Percentiles rank a stretch among this genome's conserved stretches.
These are phyloP conservation scores for Thinocorus orbignyianus DNA, from an alignment of 2,113 vertebrate species.

Conservation along the genomic window DNA sequence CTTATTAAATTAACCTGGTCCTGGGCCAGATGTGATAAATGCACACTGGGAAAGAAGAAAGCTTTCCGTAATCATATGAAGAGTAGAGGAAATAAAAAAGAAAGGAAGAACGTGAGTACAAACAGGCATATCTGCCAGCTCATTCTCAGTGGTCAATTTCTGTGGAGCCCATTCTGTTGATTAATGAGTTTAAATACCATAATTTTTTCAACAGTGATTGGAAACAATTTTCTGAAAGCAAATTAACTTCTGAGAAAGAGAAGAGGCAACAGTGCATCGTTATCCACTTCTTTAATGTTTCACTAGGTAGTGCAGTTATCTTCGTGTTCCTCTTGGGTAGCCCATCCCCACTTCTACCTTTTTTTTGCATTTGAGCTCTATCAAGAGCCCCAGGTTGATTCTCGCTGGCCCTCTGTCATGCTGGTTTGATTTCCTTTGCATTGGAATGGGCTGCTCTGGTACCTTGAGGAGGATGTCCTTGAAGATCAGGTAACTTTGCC, in stretches of 20 bases:
- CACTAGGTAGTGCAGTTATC: accelerated
- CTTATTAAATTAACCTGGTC: background rate
- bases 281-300: background rate
- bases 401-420: accelerated
- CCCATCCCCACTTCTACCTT: accelerated
- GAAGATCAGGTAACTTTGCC: background rate
- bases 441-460: background rate
- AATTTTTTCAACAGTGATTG: background rate
- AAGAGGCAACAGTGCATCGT: accelerated
- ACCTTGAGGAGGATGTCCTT: background rate
- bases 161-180: background rate
- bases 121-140: accelerated
- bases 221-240: background rate
- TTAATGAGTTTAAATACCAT: background rate
- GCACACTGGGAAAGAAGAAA: background rate
- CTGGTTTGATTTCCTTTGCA: background rate
- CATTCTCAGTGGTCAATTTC: background rate
- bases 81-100: background rate
- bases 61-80: background rate
- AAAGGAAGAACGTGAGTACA: background rate
- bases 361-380: background rate
- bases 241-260: background rate
- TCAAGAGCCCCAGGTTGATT: background rate
- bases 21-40: background rate
- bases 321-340: background rate